Evolutionary conservation across 2,113 vertebrate species (phyloP).

Genomic region (Narcine bancroftii): DNA sequence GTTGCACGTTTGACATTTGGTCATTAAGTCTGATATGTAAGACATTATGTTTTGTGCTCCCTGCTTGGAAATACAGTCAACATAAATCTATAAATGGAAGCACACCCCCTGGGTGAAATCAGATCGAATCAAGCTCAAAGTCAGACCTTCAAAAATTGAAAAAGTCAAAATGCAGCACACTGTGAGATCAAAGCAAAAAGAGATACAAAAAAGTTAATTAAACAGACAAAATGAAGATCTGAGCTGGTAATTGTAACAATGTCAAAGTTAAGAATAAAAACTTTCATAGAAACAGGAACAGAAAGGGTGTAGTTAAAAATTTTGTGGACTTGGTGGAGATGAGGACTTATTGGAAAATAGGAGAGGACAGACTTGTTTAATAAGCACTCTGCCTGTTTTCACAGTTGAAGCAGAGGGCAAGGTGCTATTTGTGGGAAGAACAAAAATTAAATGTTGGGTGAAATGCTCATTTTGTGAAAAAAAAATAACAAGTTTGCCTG

Average conservation of each 20-base stretch:
- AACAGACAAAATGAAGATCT: not conserved
- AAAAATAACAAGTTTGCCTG: too few species aligned
- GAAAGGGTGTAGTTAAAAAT: not conserved
- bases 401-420: not conserved
- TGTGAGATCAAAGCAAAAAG: not conserved
- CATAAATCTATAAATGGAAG: not conserved
- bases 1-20: not conserved
- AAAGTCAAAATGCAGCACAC: not conserved
- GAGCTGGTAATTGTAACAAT: not conserved
- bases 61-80: not conserved
- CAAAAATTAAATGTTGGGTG: not conserved
- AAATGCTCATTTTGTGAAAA: not conserved
- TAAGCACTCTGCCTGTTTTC: not conserved
- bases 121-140: not conserved
- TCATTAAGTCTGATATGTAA: not conserved
- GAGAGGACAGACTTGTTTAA: not conserved
- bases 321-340: not conserved
- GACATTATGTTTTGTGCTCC: too few species aligned
- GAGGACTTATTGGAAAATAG: not conserved
- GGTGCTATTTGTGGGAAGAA: not conserved
- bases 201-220: not conserved
- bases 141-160: not conserved
- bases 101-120: not conserved
- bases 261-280: not conserved
- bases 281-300: not conserved